Base-by-base conservation (phyloP, 2,888 invertebrate genomes). In the Synanthedon andrenaeformis region DNA sequence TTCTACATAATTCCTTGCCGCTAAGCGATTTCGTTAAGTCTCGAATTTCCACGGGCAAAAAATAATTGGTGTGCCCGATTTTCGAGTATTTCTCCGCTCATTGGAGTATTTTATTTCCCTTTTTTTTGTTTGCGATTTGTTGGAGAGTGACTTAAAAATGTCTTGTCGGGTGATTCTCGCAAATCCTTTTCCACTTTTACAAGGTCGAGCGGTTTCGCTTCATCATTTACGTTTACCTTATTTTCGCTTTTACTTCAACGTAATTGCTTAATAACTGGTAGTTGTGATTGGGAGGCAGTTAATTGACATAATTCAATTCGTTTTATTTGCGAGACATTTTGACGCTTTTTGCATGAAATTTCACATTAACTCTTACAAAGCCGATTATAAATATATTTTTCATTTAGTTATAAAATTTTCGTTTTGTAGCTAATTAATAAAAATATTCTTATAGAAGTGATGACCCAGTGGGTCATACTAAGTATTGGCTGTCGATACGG, bases 11-110 rank as follows among this genome's bases (percentile, higher is more conserved):
- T 81, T 80, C 81, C 75, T 74, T 75, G 72, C 75, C 77, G 69
- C 79, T 84, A 86, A 86, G 82, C 86, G 87, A 85, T 87, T 86
- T 82, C 82, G 84, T 81, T 79, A 83, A 82, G 83, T 81, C 84
- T 84, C 82, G 76, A 82, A 85, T 86, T 86, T 85, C 79, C 66
- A 70, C 67, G 65, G 74, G 76, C 78, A 82, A 85, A 85, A 86
- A 87, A 85, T 87, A 85, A 87, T 86, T 87, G 85, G 81, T 76
- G 70, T 73, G 72, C 70, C 49, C 78, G 79, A 81, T 83, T 82
- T 78, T 77, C 75, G 74, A 71, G 73, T 73, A 73, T 74, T 76
- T 74, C 65, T 65, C 59, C 61, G 59, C 61, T 56, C 57, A 59
- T 62, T 64, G 60, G 56, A 59, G 58, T 70, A 66, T 70, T 69